A percentile compares a stretch with the other conserved stretches of the same genome.
Conservation (phyloP, 2,888 invertebrate genomes). For the Dysmachus trigonus region DNA sequence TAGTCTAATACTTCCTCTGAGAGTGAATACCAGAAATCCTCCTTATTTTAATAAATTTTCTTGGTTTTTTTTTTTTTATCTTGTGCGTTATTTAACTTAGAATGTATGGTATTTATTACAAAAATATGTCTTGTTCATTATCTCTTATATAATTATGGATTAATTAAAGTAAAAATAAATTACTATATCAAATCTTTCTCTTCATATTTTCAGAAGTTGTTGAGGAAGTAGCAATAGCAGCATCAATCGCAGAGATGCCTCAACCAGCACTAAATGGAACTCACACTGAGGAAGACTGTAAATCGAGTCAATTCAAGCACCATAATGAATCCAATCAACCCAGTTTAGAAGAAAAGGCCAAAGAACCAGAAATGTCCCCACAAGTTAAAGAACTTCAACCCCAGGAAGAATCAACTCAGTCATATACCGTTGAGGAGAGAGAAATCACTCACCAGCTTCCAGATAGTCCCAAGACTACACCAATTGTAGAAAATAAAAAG, state of each 20-base stretch:
- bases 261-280: not conserved
- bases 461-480: not conserved
- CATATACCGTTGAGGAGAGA: not conserved
- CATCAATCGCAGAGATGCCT: not conserved
- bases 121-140: too few relatives aligned
- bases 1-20: not conserved
- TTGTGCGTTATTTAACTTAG: not conserved
- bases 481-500: not conserved
- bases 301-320: not conserved
- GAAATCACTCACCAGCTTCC: not conserved
- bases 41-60: too few relatives aligned
- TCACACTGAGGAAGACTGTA: not conserved
- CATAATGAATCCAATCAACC: not conserved
- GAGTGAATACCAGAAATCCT: not conserved
- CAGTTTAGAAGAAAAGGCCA: conserved; percentile 9
- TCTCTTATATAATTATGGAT: too few relatives aligned
- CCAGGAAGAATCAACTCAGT: not conserved
- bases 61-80: too few relatives aligned
- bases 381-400: not conserved
- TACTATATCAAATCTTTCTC: not conserved
- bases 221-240: not conserved
- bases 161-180: too few relatives aligned
- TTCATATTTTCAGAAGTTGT: conserved; percentile 3
- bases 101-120: too few relatives aligned
- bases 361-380: not conserved